phyloP scores from a whole-genome alignment of 2,797 vertebrate genomes.

The Vipera ursinii region DNA sequence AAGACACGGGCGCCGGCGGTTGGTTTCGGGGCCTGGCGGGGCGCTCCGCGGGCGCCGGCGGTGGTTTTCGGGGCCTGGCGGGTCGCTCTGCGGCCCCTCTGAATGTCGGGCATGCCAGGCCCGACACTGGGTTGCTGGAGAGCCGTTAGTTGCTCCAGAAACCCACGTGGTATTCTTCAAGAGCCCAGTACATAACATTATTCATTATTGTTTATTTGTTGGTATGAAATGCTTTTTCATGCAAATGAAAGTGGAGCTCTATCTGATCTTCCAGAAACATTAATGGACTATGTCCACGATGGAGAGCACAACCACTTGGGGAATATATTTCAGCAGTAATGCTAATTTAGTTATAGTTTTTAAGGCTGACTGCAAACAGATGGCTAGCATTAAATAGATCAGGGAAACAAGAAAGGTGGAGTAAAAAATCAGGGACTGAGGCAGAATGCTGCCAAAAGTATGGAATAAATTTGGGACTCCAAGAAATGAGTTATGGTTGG shows the following conservation, averaged over 20 bases:
- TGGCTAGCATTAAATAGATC: conserved; percentile 64
- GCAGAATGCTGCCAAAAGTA: conserved; percentile 65
- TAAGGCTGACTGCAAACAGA: conserved; percentile 67
- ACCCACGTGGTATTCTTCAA: too few relatives aligned
- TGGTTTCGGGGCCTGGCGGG: too few relatives aligned
- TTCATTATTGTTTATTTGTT: conserved; percentile 32
- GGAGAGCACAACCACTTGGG: conserved; percentile 57
- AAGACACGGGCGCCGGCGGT: too few relatives aligned
- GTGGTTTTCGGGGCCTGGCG: too few relatives aligned
- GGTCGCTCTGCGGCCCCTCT: too few relatives aligned
- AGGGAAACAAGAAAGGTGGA: conserved; percentile 67
- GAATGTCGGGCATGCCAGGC: too few relatives aligned
- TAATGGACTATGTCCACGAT: conserved; percentile 59
- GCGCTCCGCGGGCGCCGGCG: too few relatives aligned
- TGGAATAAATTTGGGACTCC: conserved; percentile 67
- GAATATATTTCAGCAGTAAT: conserved; percentile 64
- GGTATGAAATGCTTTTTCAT: conserved; percentile 53
- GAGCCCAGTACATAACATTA: too few relatives aligned
- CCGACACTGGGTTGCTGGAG: too few relatives aligned
- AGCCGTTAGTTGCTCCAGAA: too few relatives aligned
- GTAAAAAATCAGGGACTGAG: conserved; percentile 56
- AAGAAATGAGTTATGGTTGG: conserved; percentile 44
- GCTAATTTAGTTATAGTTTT: conserved; percentile 67
- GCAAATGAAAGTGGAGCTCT: conserved; percentile 56
- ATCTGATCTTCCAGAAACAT: conserved; percentile 59